Base-by-base conservation (phyloP, 2,113 vertebrate genomes). In the Arenaria interpres region DNA sequence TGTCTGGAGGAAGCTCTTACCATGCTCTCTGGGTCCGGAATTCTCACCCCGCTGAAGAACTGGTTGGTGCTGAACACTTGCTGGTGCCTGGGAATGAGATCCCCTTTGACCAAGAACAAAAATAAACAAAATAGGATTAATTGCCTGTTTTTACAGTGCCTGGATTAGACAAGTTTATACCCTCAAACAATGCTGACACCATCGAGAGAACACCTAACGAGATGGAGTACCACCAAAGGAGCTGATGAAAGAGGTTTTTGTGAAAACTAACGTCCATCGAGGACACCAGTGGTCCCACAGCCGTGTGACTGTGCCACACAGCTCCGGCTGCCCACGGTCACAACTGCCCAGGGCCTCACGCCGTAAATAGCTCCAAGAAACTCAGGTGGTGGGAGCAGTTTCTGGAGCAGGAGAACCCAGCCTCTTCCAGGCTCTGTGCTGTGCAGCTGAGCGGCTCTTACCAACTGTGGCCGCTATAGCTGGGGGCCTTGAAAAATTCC, bases 51-150 rank as follows among this genome's bases (percentile, higher is more conserved):
- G 9, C 98, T 98, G 98, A 99, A 99, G 98, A 99, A 99, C 95
- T 99, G 99, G 98, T 99, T 99, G 72, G 93, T 99, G 98, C 98
- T 99, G 97, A 99, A 99, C 37, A 99, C 99, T 95, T 99, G 99
- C 98, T 99, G 99, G 97, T 99, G 99, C 75, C 99, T 98, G 84
- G 99, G 99, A 97, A 98, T 99, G 90, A 99, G 98, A 78, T 99
- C 99, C 74, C 99, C 99, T 99, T 97, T 27, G 8, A 45, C 57
- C 67, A 91, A 98, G 86, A 96, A 79, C 46, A 41, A 64, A 94
- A 91, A 62, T 12, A 7, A 18, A 0, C 2, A n/a, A 90, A 84
- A 7, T 20, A 3, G 17, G 8, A 45, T 63, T 50, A 69, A 83
- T 63, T 41, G 22, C 37, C 22, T 46, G 14, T 1, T 80, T 77